phyloP scores from a whole-genome alignment of 2,888 invertebrate species.

The Lasius fuliginosus region DNA sequence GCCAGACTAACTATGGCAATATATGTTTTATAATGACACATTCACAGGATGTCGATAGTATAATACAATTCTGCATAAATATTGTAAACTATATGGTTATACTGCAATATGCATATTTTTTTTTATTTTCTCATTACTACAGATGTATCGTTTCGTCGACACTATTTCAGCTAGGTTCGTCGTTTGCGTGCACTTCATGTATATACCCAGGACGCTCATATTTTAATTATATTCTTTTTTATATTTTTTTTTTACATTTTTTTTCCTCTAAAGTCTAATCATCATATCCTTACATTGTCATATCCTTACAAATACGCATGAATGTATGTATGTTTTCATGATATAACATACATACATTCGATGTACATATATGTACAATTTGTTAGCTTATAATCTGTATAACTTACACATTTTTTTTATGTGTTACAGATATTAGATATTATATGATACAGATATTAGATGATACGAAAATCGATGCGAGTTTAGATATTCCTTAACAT shows the following conservation, averaged over 20 bases:
- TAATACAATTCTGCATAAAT: conserved; percentile 50
- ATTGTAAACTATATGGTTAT: conserved; percentile 42
- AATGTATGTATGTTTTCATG: conserved; percentile 56
- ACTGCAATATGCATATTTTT: conserved; percentile 18
- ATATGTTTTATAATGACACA: conserved; percentile 41
- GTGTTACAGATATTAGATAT: conserved; percentile 7
- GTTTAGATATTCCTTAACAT: background rate
- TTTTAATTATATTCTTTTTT: conserved; percentile 84
- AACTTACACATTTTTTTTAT: background rate
- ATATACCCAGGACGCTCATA: conserved; percentile 79
- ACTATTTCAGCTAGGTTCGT: conserved; percentile 35
- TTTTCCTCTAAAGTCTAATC: conserved; percentile 69
- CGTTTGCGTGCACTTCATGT: conserved; percentile 55
- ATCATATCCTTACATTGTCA: conserved; percentile 36
- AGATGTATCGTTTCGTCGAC: conserved; percentile 26
- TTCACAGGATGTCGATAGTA: conserved; percentile 40
- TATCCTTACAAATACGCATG: conserved; percentile 66
- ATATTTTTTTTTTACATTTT: conserved; percentile 62
- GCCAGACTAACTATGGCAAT: conserved; percentile 35
- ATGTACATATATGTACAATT: conserved; percentile 46
- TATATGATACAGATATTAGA: background rate
- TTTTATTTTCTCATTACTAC: conserved; percentile 16
- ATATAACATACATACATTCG: background rate
- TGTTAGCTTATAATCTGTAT: conserved; percentile 12
- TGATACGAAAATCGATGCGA: background rate